Evolutionary conservation across 1,140 invertebrate species (phyloP).

Genomic region (Bombus impatiens): DNA sequence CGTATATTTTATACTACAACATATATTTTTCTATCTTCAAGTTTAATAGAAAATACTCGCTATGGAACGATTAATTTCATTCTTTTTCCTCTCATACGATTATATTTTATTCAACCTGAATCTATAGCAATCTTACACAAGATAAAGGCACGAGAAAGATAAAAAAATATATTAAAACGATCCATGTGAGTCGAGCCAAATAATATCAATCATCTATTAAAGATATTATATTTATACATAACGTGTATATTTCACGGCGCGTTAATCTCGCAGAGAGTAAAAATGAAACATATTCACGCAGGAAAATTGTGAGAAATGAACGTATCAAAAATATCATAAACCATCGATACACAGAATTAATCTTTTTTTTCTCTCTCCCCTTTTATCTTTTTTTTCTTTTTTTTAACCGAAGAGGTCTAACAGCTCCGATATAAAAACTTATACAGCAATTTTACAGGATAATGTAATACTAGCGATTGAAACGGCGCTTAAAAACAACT

Average conservation of each 20-base stretch:
- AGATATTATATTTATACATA: too few relatives aligned
- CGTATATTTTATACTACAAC: too few relatives aligned
- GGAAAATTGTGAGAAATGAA: not conserved
- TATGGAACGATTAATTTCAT: not conserved
- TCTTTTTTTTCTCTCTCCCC: not conserved
- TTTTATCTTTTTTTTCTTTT: too few relatives aligned
- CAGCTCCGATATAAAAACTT: not conserved
- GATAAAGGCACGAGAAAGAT: not conserved
- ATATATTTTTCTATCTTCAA: too few relatives aligned
- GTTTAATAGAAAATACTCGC: not conserved
- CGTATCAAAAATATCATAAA: not conserved
- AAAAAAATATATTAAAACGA: not conserved
- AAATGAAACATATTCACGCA: not conserved
- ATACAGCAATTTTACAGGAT: too few relatives aligned
- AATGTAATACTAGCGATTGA: not conserved
- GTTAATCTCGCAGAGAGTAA: not conserved
- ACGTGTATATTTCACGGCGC: too few relatives aligned
- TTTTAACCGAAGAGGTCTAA: not conserved
- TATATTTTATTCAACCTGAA: not conserved
- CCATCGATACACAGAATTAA: not conserved
- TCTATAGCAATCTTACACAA: not conserved
- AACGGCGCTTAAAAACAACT: not conserved
- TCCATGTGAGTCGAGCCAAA: not conserved
- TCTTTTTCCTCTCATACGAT: not conserved
- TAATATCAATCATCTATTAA: not conserved